Base-by-base conservation (phyloP, 2,888 invertebrate genomes). In the Boloria euphrosyne region DNA sequence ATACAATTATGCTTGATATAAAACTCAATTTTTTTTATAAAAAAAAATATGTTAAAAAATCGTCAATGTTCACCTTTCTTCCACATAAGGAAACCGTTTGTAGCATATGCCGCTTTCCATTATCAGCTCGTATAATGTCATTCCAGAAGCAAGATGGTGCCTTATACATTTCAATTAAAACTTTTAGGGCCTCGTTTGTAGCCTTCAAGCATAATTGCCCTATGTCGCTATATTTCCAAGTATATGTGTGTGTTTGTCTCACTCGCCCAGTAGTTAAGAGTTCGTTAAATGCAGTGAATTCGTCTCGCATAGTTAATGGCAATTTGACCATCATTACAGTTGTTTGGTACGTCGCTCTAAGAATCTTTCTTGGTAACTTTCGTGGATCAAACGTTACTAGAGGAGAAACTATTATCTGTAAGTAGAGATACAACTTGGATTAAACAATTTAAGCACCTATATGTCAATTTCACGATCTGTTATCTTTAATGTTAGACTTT, bases 51-150 rank as follows among this genome's bases (percentile, higher is more conserved):
- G 6, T 13, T 49, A 31, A 4, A 17, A 59, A 31, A 16, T 0
- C 16, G 51, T 71, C 70, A 22, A n/a, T 14, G 14, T 18, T 18
- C 68, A 89, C 92, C 89, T 96, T 96, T 70, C 96, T 89, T 2
- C 96, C 96, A 77, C 95, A 95, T 27, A 95, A 87, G 0, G 95
- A 95, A 14, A 94, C 93, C 0, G 94, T 94, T 78, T 95, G 95
- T 65, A 94, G 76, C 51, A 93, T 81, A 78, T 94, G 93, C 22
- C 92, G 88, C 54, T 89, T 88, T 1, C 93, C 93, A 52, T 93
- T 92, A 68, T 93, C 90, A 18, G 92, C 90, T 22, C 93, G 83
- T 0, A 95, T 88, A 1, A 95, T 86, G 76, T 95, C 95, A 0
- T 82, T 80, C 91, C 91, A 91, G n/a, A 92, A 75, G 52, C 84